A percentile compares a stretch with the other conserved stretches of the same genome.
phyloP scores from a whole-genome alignment of 2,888 invertebrate genomes.

The Tipula vernalis region DNA sequence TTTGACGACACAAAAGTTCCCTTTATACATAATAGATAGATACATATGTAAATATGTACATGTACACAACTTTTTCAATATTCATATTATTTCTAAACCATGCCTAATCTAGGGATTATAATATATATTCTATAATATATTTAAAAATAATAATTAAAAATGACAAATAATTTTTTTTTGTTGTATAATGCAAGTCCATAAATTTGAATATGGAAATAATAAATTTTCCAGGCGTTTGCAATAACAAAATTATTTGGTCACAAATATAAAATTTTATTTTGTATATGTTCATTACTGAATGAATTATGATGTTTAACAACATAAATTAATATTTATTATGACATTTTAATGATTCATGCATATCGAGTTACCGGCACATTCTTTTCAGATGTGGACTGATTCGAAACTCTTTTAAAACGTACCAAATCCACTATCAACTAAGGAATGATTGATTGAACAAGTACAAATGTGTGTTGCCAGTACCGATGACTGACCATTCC shows the following conservation, averaged over 20 bases:
- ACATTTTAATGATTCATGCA: neutral
- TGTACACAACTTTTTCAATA: neutral
- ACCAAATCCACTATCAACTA: too few species aligned
- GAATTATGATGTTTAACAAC: neutral
- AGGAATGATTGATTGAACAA: too few species aligned
- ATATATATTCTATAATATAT: neutral
- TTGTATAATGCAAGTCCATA: neutral
- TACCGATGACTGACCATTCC: too few species aligned
- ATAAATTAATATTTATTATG: neutral
- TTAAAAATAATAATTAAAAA: neutral
- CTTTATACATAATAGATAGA: neutral
- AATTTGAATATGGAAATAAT: neutral
- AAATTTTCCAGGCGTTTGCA: neutral
- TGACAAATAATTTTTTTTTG: neutral
- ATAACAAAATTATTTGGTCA: neutral
- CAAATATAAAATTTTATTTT: neutral
- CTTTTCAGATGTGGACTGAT: too few species aligned
- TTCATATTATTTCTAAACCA: neutral
- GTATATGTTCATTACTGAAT: neutral
- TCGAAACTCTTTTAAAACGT: too few species aligned
- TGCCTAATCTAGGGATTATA: neutral
- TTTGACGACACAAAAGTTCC: neutral
- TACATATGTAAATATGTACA: neutral
- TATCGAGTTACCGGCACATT: neutral
- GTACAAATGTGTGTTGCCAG: neutral